Percentiles rank a stretch among this genome's conserved stretches.
Evolutionary conservation across 2,797 vertebrate species (phyloP).

Genomic region (Zonotrichia albicollis): DNA sequence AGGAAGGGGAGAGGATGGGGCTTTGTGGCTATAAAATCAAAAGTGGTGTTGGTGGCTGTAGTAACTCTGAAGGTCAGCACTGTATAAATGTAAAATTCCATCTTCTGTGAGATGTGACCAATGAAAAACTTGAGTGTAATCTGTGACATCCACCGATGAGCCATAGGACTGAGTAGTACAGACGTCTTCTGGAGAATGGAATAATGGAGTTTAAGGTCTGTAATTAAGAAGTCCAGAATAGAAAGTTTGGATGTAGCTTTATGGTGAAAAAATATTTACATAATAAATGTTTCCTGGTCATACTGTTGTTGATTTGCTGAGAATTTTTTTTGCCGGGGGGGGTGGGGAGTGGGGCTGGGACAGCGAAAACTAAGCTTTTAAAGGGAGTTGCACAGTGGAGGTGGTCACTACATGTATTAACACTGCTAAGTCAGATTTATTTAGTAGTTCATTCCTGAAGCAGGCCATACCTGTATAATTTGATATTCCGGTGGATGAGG

Average conservation of each 20-base stretch:
- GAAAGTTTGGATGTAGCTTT: not conserved
- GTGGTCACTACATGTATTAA: rapidly evolving
- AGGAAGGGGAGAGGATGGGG: not conserved
- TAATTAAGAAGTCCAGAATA: not conserved
- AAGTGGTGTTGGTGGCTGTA: not conserved
- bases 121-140: slow-evolving; percentile 4
- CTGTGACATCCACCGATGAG: not conserved
- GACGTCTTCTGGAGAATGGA: not conserved
- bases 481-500: not conserved
- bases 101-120: slow-evolving; percentile 30
- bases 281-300: not conserved
- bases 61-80: slow-evolving; percentile 22
- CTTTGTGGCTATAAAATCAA: not conserved
- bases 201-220: not conserved
- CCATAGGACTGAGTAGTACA: not conserved
- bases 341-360: rapidly evolving
- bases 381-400: not conserved
- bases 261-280: rapidly evolving
- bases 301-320: not conserved
- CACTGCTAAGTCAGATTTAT: not conserved
- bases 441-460: not conserved
- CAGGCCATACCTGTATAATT: not conserved
- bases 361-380: not conserved
- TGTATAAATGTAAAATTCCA: slow-evolving; percentile 54
- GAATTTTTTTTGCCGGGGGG: not conserved